These are phyloP conservation scores for Acrocera orbiculus DNA, from an alignment of 2,888 invertebrate genomes.

Conservation along the genomic window DNA sequence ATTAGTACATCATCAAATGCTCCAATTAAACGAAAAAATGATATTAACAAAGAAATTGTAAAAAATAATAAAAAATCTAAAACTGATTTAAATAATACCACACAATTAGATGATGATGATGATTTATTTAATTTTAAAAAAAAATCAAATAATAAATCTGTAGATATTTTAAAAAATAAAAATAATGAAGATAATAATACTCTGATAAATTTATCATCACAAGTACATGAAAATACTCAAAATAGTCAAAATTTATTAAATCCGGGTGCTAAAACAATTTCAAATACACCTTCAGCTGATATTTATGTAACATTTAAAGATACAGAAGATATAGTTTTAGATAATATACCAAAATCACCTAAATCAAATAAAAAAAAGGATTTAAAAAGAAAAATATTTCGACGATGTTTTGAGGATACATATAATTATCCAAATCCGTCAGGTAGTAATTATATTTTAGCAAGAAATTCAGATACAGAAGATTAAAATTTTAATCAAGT, in stretches of 20 bases:
- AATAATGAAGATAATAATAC: not conserved
- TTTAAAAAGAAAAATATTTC: slow-evolving; percentile 41
- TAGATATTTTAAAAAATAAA: not conserved
- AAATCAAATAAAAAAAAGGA: slow-evolving; percentile 19
- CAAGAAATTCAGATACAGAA: slow-evolving; percentile 48
- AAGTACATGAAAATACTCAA: not conserved
- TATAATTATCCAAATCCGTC: slow-evolving; percentile 39
- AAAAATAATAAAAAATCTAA: not conserved
- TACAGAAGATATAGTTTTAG: slow-evolving; percentile 7
- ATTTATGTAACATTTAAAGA: slow-evolving; percentile 15
- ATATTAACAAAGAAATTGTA: not conserved
- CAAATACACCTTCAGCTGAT: not conserved
- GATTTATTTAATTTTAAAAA: not conserved
- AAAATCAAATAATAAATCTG: not conserved
- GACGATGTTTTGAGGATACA: slow-evolving; percentile 56
- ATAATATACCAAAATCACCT: slow-evolving; percentile 26
- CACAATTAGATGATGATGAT: not conserved
- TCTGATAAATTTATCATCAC: not conserved
- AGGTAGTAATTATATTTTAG: slow-evolving; percentile 41
- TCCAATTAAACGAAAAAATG: not conserved
- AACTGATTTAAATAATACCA: not conserved
- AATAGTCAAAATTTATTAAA: not conserved
- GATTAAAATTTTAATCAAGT: slow-evolving; percentile 13
- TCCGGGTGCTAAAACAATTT: not conserved
- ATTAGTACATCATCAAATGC: not conserved